A percentile compares a stretch with the other conserved stretches of the same genome.
Conservation (phyloP, 2,888 invertebrate genomes). For the Noctua janthe region DNA sequence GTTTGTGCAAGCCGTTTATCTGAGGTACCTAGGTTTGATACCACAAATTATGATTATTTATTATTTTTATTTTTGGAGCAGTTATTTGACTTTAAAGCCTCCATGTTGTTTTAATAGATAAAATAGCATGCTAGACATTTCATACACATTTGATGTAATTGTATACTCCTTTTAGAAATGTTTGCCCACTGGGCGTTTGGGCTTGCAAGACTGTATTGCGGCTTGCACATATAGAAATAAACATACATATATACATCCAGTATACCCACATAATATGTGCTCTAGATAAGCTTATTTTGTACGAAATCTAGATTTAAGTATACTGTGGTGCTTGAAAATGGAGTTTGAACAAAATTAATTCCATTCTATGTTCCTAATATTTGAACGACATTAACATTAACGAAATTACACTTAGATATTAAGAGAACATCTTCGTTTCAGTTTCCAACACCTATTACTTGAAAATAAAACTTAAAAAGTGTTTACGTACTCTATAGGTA, state of each 20-base stretch:
- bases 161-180: not conserved
- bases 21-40: not conserved
- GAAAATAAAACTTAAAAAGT: not conserved
- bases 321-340: conserved; percentile 64
- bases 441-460: conserved; percentile 15
- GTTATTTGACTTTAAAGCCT: not conserved
- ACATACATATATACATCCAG: not conserved
- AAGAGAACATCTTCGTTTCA: conserved; percentile 35
- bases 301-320: conserved; percentile 57
- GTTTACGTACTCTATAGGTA: not conserved
- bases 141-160: not conserved
- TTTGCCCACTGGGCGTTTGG: not conserved
- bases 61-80: not conserved
- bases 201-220: not conserved
- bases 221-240: conserved; percentile 35
- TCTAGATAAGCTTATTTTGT: conserved; percentile 56
- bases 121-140: not conserved
- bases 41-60: not conserved
- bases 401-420: conserved; percentile 35
- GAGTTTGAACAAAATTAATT: conserved; percentile 60
- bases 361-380: conserved; percentile 63
- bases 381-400: conserved; percentile 18
- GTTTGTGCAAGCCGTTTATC: conserved; percentile 17
- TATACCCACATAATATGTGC: conserved; percentile 13
- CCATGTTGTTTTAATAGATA: not conserved